Conservation (phyloP, 2,797 vertebrate genomes). For the Lates japonicus region DNA sequence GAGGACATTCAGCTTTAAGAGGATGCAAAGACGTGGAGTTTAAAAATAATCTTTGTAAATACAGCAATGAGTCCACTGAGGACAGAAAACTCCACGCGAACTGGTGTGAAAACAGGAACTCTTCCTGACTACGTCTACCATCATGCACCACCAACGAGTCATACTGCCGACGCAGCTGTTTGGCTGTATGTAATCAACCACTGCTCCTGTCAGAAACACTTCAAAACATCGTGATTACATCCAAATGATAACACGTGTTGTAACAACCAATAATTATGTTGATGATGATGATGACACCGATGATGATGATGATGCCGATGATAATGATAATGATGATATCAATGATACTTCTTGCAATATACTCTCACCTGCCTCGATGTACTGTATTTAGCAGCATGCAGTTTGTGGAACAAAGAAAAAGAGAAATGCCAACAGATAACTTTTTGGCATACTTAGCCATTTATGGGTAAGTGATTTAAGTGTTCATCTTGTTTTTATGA, state of each 20-base stretch:
- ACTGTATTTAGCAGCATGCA: slow-evolving; percentile 99
- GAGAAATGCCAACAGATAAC: slow-evolving; percentile 90
- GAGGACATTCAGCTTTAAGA: slow-evolving; percentile 79
- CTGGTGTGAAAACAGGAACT: slow-evolving; percentile 81
- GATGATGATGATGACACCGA: slow-evolving; percentile 63
- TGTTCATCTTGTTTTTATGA: slow-evolving; percentile 99
- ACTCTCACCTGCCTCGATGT: slow-evolving; percentile 94
- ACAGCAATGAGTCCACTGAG: slow-evolving; percentile 80
- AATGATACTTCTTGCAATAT: slow-evolving; percentile 92
- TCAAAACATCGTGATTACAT: slow-evolving; percentile 81
- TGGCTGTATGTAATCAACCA: slow-evolving; percentile 69
- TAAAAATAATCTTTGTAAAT: slow-evolving; percentile 86
- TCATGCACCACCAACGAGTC: slow-evolving; percentile 71
- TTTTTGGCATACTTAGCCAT: slow-evolving; percentile 92
- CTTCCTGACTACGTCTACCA: slow-evolving; percentile 69
- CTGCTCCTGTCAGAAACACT: slow-evolving; percentile 83
- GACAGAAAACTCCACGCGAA: slow-evolving; percentile 78
- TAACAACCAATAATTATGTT: slow-evolving; percentile 79
- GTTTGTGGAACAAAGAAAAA: slow-evolving; percentile 94
- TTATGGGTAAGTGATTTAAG: slow-evolving; percentile 96
- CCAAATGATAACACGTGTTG: slow-evolving; percentile 80
- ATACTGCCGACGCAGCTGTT: slow-evolving; percentile 68
- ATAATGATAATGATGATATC: slow-evolving; percentile 71
- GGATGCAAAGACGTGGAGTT: slow-evolving; percentile 66
- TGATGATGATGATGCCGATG: slow-evolving; percentile 73